Evolutionary conservation across 2,888 invertebrate genomes (phyloP), one percentile per base, ranked within the genome.

Genomic region (Chelonus formosanus): DNA sequence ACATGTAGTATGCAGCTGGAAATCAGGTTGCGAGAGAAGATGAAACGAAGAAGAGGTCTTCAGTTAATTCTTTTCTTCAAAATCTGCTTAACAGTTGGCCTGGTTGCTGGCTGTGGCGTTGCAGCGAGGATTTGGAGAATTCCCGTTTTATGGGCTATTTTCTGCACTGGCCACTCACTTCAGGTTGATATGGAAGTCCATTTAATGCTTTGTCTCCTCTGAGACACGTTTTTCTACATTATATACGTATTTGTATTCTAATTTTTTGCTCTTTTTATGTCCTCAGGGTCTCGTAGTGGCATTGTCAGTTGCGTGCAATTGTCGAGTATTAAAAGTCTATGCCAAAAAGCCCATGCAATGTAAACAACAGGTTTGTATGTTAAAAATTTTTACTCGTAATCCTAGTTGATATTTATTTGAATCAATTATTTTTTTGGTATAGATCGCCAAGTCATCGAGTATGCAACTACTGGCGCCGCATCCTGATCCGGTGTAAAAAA

Each of bases 251-350:
- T 44, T 43, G 31, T 20, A 20, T 20, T 20, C 20, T 20, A 20
- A 20, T 20, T 20, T 20, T 20, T 20, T 20, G 20, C 36, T 47
- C 31, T 52, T 4, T 52, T 50, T 40, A 4, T 40, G 5, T 52
- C 34, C 8, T 64, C 84, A 90, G 85, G 91, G 90, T 48, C 86
- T 90, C 67, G 85, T 89, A 71, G 87, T 90, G 63, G 88, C 89
- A 10, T 84, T 89, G 76, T 85, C 89, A 67, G 89, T 89, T 61
- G 89, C 89, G 34, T 89, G 90, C 80, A 89, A 89, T 81, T 89
- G 89, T 73, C 75, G 81, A 64, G 80, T 84, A 32, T 75, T 84
- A 62, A 84, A 84, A 70, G 79, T 83, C 63, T 84, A 84, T 73
- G 81, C 83, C 59, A 80, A 81, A 65, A 82, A 82, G 69, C 79